Conservation (phyloP, 1,140 invertebrate species). For the Sinonovacula constricta region DNA sequence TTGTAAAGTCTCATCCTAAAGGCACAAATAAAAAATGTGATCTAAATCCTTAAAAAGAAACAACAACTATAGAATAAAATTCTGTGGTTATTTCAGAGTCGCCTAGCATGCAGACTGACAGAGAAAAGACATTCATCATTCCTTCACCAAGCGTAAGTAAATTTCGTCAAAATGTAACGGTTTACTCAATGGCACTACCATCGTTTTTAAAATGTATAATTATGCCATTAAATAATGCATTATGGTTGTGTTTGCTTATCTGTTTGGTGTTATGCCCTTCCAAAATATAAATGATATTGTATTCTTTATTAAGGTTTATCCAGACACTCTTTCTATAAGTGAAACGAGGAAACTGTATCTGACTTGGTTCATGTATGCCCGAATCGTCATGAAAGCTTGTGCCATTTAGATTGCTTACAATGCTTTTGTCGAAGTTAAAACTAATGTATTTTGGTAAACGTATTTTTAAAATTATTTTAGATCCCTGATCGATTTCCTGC, state of each 20-base stretch:
- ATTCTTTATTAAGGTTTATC: background rate
- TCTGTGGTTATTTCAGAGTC: too few relatives aligned
- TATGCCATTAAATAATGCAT: background rate
- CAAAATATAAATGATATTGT: background rate
- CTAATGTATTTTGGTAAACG: background rate
- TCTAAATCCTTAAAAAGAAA: too few relatives aligned
- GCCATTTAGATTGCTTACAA: too few relatives aligned
- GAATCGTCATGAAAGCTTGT: too few relatives aligned
- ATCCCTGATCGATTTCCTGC: background rate
- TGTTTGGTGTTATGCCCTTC: background rate
- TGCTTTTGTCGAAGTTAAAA: background rate
- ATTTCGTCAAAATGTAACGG: too few relatives aligned
- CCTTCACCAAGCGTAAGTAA: conserved; percentile 8
- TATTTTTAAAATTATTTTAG: background rate
- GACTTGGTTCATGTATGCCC: too few relatives aligned
- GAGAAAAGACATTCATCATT: conserved; percentile 16
- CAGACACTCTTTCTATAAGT: background rate
- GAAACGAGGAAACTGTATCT: background rate
- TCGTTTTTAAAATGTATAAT: background rate
- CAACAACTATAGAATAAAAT: too few relatives aligned
- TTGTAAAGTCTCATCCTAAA: too few relatives aligned
- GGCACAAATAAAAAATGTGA: too few relatives aligned
- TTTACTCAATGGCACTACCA: too few relatives aligned
- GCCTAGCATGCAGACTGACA: conserved; percentile 6
- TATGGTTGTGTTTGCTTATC: background rate